These are phyloP conservation scores for Menidia menidia DNA, from an alignment of 2,797 vertebrate species.

Conservation along the genomic window DNA sequence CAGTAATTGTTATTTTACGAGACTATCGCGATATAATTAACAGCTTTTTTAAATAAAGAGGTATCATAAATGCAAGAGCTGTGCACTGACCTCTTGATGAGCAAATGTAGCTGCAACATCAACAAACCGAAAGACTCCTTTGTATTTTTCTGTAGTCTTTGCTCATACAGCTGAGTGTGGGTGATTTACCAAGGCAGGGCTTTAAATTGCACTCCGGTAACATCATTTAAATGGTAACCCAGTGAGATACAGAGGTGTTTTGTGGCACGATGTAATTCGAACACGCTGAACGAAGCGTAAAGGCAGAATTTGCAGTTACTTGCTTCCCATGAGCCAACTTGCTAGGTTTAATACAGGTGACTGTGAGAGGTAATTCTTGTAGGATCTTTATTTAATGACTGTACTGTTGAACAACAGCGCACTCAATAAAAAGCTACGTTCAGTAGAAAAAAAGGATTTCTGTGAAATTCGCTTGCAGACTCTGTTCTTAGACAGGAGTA, in stretches of 20 bases:
- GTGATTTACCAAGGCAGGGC: constrained; percentile 39
- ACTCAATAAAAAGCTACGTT: constrained; percentile 20
- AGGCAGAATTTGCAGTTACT: constrained; percentile 51
- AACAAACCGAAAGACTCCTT: constrained; percentile 40
- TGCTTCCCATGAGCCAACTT: constrained; percentile 41
- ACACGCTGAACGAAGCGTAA: constrained; percentile 56
- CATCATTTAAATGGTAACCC: constrained; percentile 59
- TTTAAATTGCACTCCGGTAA: constrained; percentile 53
- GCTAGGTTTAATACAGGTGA: constrained; percentile 62
- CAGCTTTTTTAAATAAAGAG: constrained; percentile 55
- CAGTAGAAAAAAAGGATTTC: constrained; percentile 38
- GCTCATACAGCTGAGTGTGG: constrained; percentile 25
- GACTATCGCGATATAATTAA: constrained; percentile 72
- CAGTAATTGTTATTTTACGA: constrained; percentile 73
- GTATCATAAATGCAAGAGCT: constrained; percentile 60
- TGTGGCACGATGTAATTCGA: constrained; percentile 57
- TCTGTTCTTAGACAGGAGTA: constrained; percentile 22
- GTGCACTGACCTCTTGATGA: constrained; percentile 57
- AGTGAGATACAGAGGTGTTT: constrained; percentile 45
- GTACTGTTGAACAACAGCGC: constrained; percentile 36
- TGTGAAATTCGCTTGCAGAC: constrained; percentile 33
- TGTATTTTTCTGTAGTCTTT: constrained; percentile 36
- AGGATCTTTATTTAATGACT: constrained; percentile 50
- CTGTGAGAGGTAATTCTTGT: constrained; percentile 46
- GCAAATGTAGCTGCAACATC: constrained; percentile 17